Evolutionary conservation across 2,113 vertebrate genomes (phyloP).

Genomic region (Sprattus sprattus): DNA sequence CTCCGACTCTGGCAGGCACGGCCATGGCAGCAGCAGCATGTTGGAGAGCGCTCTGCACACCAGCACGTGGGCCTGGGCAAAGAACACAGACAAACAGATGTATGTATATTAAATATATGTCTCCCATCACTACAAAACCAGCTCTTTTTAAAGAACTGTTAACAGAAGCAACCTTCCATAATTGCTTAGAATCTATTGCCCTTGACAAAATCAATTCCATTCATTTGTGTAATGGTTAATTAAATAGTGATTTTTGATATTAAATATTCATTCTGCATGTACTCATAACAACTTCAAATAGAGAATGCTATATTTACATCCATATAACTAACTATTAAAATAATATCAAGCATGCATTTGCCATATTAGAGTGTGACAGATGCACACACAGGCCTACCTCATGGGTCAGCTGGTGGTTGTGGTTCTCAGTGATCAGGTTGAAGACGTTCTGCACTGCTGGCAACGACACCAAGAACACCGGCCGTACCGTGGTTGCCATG

Average conservation of each 20-base stretch:
- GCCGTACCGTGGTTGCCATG: slow-evolving; percentile 90
- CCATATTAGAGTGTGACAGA: not conserved
- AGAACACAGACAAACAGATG: slow-evolving; percentile 8
- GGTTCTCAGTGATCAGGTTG: slow-evolving; percentile 87
- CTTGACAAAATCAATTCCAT: no score
- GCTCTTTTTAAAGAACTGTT: no score
- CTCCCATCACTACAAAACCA: no score
- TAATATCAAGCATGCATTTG: no score
- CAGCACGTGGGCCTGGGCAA: slow-evolving; percentile 84
- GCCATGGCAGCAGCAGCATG: slow-evolving; percentile 90
- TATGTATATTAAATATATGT: not conserved
- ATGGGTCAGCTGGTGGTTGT: slow-evolving; percentile 80
- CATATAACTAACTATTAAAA: no score
- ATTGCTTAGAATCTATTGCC: no score
- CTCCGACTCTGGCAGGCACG: slow-evolving; percentile 87
- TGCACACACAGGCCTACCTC: slow-evolving; percentile 68
- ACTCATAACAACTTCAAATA: no score
- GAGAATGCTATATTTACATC: no score
- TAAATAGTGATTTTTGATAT: no score
- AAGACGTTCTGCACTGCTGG: slow-evolving; percentile 93
- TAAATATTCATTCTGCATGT: no score
- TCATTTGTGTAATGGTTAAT: no score
- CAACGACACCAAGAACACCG: slow-evolving; percentile 89
- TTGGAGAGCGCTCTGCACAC: slow-evolving; percentile 93
- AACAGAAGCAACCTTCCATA: no score